These are phyloP conservation scores for Rotaria sp. DNA, from an alignment of 2,888 invertebrate genomes.

Conservation along the genomic window DNA sequence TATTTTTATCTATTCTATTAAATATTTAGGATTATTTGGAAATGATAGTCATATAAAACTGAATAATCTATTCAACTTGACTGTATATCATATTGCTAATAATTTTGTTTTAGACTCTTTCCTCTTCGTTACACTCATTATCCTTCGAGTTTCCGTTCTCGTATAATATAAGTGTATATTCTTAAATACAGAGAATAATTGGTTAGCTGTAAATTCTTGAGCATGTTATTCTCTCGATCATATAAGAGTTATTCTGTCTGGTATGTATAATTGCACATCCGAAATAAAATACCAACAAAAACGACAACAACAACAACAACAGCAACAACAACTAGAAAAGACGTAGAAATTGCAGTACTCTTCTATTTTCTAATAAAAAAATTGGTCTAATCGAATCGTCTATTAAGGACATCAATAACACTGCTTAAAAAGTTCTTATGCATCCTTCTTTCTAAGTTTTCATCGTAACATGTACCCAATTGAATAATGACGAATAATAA, in stretches of 20 bases:
- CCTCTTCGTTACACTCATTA: not conserved
- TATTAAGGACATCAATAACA: not conserved
- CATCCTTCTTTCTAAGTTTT: not conserved
- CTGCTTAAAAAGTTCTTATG: not conserved
- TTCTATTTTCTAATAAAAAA: not conserved
- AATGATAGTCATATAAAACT: not conserved
- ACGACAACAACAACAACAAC: not conserved
- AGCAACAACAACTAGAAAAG: not conserved
- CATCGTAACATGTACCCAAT: not conserved
- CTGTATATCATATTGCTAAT: not conserved
- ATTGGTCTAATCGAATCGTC: not conserved
- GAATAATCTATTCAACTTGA: not conserved
- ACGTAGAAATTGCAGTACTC: not conserved
- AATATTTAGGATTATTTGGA: not conserved
- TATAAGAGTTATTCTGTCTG: not conserved
- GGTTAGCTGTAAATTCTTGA: not conserved
- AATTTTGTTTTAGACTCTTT: not conserved
- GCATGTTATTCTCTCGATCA: not conserved
- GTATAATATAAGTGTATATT: not conserved
- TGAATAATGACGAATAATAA: not conserved
- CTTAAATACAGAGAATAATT: not conserved
- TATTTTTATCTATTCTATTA: no score
- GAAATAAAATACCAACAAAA: not conserved
- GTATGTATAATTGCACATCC: not conserved
- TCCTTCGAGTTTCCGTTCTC: not conserved